These are phyloP conservation scores for Cladopsammia gracilis DNA, from an alignment of 64 coral and sea anemone genomes.

Conservation along the genomic window DNA sequence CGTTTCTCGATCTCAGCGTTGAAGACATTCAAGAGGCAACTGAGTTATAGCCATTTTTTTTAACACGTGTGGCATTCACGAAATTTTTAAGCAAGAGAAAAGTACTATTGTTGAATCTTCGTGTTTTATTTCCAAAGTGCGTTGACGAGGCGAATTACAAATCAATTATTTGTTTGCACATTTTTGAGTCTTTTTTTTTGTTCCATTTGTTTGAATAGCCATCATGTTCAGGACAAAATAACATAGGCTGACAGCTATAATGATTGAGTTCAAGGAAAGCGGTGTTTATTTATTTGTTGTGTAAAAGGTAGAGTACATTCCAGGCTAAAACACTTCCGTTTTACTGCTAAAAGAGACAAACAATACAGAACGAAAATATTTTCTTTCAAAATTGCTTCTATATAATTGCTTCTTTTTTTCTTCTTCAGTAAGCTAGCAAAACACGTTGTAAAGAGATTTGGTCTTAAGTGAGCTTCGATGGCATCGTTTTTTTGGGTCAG, in stretches of 20 bases:
- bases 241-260: neutral
- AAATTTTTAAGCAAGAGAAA: neutral
- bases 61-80: neutral
- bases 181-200: neutral
- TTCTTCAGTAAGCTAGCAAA: neutral
- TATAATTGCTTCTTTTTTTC: no score
- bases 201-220: conserved; percentile 10
- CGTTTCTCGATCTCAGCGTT: neutral
- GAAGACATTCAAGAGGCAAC: neutral
- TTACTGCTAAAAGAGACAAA: neutral
- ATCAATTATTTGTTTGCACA: neutral
- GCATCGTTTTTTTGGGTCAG: no score
- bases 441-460: neutral
- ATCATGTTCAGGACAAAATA: neutral
- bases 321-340: conserved; percentile 7
- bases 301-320: conserved; percentile 8
- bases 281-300: conserved; percentile 44
- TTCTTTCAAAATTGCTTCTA: neutral
- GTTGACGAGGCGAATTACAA: neutral
- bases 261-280: conserved; percentile 7
- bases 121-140: neutral
- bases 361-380: neutral
- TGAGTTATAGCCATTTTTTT: neutral
- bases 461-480: no score
- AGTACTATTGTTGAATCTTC: neutral